Evolutionary conservation across 2,888 invertebrate genomes (phyloP), one percentile per base, ranked within the genome.

Genomic region (Dromius quadrimaculatus): DNA sequence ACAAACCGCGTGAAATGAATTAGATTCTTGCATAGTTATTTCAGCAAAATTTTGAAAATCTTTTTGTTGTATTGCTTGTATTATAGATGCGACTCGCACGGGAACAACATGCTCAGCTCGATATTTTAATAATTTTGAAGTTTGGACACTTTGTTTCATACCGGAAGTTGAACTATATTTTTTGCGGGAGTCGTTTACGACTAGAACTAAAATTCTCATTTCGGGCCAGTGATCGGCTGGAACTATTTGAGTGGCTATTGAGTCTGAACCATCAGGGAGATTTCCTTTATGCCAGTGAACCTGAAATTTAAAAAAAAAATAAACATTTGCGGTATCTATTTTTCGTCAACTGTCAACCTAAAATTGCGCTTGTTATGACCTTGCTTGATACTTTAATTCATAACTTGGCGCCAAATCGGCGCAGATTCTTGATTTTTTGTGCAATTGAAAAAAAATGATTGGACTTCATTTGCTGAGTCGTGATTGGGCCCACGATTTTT

Each of bases 21-120:
- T 98, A 72, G 97, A 97, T 78, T 99, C 99, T 82, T 90, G 90
- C 94, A 99, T 99, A 0, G 97, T 96, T 17, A 98, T 85, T 79
- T 93, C 90, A n/a, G 95, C 97, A 85, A 98, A 97, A 41, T 83
- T 86, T 20, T 86, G 79, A 81, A 97, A 99, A 83, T 98, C 87
- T 76, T 85, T 90, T 0, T 85, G 80, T 66, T 83, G 75, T 66
- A 97, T 93, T 0, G 86, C 85, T 65, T 79, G 72, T 17, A 73
- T 84, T 77, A 93, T 89, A 62, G 83, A 81, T 23, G 85, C 79
- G 1, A 91, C 87, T 77, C 92, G 87, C 75, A 88, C 80, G 0
- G 95, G 94, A 1, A 97, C 93, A 77, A 91, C 84, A 62, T 88
- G 79, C 54, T 89, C 81, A 4, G 92, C 87, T 72, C 98, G 87